Conservation (phyloP, 2,888 invertebrate species). For the Orgyia antiqua region DNA sequence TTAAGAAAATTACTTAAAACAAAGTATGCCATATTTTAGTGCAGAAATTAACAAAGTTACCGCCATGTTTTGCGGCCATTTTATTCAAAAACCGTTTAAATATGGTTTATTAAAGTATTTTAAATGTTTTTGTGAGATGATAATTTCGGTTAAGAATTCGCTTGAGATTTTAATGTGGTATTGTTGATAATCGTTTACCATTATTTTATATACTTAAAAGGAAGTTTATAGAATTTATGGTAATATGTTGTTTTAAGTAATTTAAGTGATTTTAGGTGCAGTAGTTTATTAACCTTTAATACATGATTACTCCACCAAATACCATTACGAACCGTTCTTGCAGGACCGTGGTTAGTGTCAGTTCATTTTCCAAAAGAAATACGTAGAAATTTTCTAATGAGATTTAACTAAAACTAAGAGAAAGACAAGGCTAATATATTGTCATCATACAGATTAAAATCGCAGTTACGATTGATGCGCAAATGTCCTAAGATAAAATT, state of each 20-base stretch:
- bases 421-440: no score
- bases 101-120: constrained; percentile 42
- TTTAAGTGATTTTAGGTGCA: background rate
- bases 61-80: constrained; percentile 9
- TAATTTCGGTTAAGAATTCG: constrained; percentile 33
- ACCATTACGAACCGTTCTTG: no score
- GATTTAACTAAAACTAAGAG: no score
- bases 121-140: constrained; percentile 36
- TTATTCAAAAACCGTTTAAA: constrained; percentile 31
- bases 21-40: constrained; percentile 22
- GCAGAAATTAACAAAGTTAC: constrained; percentile 23
- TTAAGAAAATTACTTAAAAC: constrained; percentile 8
- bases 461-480: no score
- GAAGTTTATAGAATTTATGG: constrained; percentile 10
- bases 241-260: background rate
- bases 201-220: constrained; percentile 17
- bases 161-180: constrained; percentile 18
- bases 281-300: background rate
- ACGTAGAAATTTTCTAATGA: no score
- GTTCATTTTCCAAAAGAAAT: no score
- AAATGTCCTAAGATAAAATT: no score
- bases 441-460: no score
- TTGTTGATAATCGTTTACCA: constrained; percentile 17
- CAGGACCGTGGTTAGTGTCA: no score
- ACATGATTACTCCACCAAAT: constrained; percentile 3